phyloP scores from a whole-genome alignment of 2,888 invertebrate genomes.

The Blomia tropicalis region DNA sequence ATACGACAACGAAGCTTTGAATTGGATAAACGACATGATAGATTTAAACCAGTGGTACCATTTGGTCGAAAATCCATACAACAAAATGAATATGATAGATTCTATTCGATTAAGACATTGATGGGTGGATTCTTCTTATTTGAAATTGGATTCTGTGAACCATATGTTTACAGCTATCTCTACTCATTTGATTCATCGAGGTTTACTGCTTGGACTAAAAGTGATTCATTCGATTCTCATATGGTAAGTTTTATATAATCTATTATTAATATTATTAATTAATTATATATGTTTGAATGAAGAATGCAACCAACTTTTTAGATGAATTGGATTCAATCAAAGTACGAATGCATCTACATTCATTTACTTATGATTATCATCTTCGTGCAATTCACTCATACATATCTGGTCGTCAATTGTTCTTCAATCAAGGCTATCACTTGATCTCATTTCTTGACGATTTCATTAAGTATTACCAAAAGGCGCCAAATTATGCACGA shows the following conservation, averaged over 20 bases:
- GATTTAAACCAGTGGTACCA: background rate
- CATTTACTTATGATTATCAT: slow-evolving; percentile 61
- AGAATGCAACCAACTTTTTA: slow-evolving; percentile 41
- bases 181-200: slow-evolving; percentile 50
- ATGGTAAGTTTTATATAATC: background rate
- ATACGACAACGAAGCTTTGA: background rate
- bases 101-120: slow-evolving; percentile 42
- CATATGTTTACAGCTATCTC: slow-evolving; percentile 52
- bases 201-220: slow-evolving; percentile 36
- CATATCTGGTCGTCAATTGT: slow-evolving; percentile 43
- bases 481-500: slow-evolving; percentile 57
- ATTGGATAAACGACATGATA: background rate
- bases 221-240: background rate
- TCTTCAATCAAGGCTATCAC: slow-evolving; percentile 49
- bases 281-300: background rate
- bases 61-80: background rate
- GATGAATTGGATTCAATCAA: slow-evolving; percentile 54
- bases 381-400: slow-evolving; percentile 50
- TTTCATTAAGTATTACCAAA: slow-evolving; percentile 57
- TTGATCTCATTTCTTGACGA: slow-evolving; percentile 55
- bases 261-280: background rate
- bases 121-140: slow-evolving; percentile 53
- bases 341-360: slow-evolving; percentile 55
- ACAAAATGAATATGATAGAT: slow-evolving; percentile 21
- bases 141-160: slow-evolving; percentile 50